Base-by-base conservation (phyloP, 2,888 invertebrate genomes). In the Calameuta pallipes region DNA sequence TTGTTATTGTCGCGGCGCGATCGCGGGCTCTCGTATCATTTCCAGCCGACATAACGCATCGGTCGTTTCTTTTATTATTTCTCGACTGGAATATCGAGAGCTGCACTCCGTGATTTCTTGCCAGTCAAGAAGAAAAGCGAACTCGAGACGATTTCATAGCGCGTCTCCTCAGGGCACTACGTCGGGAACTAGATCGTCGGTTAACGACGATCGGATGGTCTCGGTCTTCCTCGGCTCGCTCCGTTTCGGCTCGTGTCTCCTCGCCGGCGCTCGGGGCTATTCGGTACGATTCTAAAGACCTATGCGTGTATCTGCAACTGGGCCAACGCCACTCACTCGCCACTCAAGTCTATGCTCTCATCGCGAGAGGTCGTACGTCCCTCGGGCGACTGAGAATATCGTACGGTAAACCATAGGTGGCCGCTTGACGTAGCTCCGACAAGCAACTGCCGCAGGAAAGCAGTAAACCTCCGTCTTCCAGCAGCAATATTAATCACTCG, bases 401-500 rank as follows among this genome's bases (percentile, higher is more conserved):
- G 70, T 70, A 79, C 69, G 41, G 69, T 76, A 73, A 79, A 75
- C 75, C 56, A 74, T 79, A 77, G 78, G 79, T 80, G 79, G 79
- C 70, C 80, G 76, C 37, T 76, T 15, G 75, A 74, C 73, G 35
- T 69, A 77, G 75, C 69, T 15, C 41, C 31, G 79, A 80, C 80
- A 79, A 78, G 81, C 81, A 81, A 84, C 80, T 85, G 78, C 86
- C 85, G 84, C 87, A 82, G 86, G 87, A 86, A 85, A 85, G 84
- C 85, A 83, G 86, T 85, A 85, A 87, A 86, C 83, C 85, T 80
- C 82, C 82, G 79, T 82, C 85, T 80, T 82, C 81, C 85, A 83
- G 83, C 85, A 87, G 83, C 81, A 84, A 83, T 86, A 88, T 88
- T 87, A 87, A 88, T 88, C 88, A 87, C 76, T 76, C 80, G 79